Conservation (phyloP, 2,797 vertebrate species). For the Melanotaenia boesemani region DNA sequence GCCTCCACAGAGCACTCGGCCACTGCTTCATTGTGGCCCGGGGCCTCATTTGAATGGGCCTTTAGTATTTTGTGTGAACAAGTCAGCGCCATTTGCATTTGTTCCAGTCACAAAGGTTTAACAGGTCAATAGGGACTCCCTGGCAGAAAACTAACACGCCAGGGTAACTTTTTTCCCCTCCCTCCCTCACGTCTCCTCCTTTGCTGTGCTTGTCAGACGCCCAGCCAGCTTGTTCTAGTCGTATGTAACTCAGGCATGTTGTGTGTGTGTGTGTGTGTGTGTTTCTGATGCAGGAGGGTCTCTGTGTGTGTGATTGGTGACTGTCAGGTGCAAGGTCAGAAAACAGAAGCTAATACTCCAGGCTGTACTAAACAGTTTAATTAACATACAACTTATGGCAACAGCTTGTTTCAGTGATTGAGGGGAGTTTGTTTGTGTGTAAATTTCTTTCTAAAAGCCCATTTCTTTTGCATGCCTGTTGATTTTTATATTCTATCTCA, state of each 20-base stretch:
- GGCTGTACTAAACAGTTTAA: slow-evolving; percentile 71
- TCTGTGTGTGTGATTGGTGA: slow-evolving; percentile 66
- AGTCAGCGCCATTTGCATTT: slow-evolving; percentile 91
- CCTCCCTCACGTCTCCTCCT: slow-evolving; percentile 62
- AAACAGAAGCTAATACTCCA: slow-evolving; percentile 81
- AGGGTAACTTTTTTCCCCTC: slow-evolving; percentile 76
- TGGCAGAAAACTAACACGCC: slow-evolving; percentile 87
- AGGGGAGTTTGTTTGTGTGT: slow-evolving; percentile 20
- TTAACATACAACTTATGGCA: slow-evolving; percentile 74
- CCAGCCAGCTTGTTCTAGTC: slow-evolving; percentile 74
- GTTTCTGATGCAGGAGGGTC: slow-evolving; percentile 33
- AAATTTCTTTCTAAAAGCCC: slow-evolving; percentile 1
- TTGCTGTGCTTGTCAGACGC: slow-evolving; percentile 86
- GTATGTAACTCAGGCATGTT: slow-evolving; percentile 69
- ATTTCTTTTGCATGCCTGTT: slow-evolving; percentile 25
- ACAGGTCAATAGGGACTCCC: slow-evolving; percentile 90
- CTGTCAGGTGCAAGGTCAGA: slow-evolving; percentile 84
- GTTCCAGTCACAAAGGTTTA: slow-evolving; percentile 91
- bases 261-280: slow-evolving; percentile 23
- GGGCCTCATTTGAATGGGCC: slow-evolving; percentile 91
- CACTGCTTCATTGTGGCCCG: slow-evolving; percentile 89
- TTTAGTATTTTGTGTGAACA: slow-evolving; percentile 93
- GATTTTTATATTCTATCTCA: slow-evolving; percentile 49
- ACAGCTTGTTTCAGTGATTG: slow-evolving; percentile 43
- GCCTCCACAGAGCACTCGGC: slow-evolving; percentile 77